Evolutionary conservation across 2,113 vertebrate species (phyloP), one percentile per base, ranked within the genome.

Genomic region (Rhombomys opimus): DNA sequence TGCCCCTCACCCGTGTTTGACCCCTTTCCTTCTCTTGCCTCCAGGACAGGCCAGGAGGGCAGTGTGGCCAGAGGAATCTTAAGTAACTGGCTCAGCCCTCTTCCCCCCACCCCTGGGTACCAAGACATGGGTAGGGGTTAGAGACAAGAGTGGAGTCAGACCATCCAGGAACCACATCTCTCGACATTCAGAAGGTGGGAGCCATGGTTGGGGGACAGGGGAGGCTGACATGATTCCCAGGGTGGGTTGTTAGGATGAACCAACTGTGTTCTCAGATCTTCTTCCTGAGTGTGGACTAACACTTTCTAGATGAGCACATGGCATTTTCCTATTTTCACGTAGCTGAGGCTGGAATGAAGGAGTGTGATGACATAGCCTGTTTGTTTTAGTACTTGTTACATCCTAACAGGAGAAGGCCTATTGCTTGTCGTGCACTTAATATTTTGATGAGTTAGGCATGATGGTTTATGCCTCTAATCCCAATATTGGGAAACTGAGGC

Each of bases 51-150:
- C 93, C 89, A 27, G 96, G 82, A 97, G 96, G 95, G 96, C 93
- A 96, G 57, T 94, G 86, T 97, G 95, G 95, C 95, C 92, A 91
- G 94, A 96, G 92, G 93, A 94, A 54, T 97, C 94, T 96, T 97
- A 97, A 94, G 78, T 97, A 95, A 97, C 95, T 97, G 93, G 78
- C 80, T 95, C 94, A 93, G 89, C 80, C 87, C 78, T 96, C 95
- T 94, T 84, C 54, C 89, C 95, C 95, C 86, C 81, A 52, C 41
- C 90, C 89, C 87, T 77, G 92, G 96, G 95, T 96, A 73, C 93
- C 59, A 12, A 97, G 96, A 97, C 95, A 95, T 93, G 97, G 95
- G 96, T 97, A 96, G 92, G 94, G 96, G 52, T 95, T 97, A 97
- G 97, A 97, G 91, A 93, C 96, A 93, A 96, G 91, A 97, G 82